Evolutionary conservation across 2,888 invertebrate genomes (phyloP).

Genomic region (Cremastinae sp.): DNA sequence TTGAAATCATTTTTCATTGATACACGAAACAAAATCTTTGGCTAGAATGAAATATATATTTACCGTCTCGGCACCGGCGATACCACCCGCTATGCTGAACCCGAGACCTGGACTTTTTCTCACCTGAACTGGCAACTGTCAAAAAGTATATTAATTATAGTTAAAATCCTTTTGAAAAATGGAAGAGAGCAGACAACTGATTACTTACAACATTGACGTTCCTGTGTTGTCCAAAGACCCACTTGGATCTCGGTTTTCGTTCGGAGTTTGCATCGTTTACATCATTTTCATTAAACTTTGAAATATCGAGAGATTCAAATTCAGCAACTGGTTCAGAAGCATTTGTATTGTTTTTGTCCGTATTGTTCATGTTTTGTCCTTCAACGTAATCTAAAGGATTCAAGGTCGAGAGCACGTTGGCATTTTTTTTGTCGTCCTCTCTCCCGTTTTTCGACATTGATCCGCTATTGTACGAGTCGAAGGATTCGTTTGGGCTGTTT

Average conservation of each 20-base stretch:
- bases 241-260: slow-evolving; percentile 76
- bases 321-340: slow-evolving; percentile 60
- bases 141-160: slow-evolving; percentile 41
- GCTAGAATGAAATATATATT: slow-evolving; percentile 46
- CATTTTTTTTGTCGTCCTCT: slow-evolving; percentile 26
- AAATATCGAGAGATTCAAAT: slow-evolving; percentile 46
- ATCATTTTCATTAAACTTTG: slow-evolving; percentile 39
- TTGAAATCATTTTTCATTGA: slow-evolving; percentile 41
- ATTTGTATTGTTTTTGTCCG: slow-evolving; percentile 66
- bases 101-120: slow-evolving; percentile 82
- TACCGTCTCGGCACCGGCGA: slow-evolving; percentile 76
- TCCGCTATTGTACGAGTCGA: slow-evolving; percentile 46
- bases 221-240: slow-evolving; percentile 83
- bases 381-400: slow-evolving; percentile 52
- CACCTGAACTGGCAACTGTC: slow-evolving; percentile 81
- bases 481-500: slow-evolving; percentile 50
- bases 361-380: slow-evolving; percentile 65
- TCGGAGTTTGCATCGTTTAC: slow-evolving; percentile 62
- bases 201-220: slow-evolving; percentile 81
- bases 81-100: slow-evolving; percentile 82
- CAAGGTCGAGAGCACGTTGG: slow-evolving; percentile 24
- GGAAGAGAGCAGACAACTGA: not conserved
- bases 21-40: slow-evolving; percentile 9
- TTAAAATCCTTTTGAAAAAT: slow-evolving; percentile 27
- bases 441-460: slow-evolving; percentile 38